phyloP scores from a whole-genome alignment of 1,140 invertebrate species.

The Anastrepha obliqua region DNA sequence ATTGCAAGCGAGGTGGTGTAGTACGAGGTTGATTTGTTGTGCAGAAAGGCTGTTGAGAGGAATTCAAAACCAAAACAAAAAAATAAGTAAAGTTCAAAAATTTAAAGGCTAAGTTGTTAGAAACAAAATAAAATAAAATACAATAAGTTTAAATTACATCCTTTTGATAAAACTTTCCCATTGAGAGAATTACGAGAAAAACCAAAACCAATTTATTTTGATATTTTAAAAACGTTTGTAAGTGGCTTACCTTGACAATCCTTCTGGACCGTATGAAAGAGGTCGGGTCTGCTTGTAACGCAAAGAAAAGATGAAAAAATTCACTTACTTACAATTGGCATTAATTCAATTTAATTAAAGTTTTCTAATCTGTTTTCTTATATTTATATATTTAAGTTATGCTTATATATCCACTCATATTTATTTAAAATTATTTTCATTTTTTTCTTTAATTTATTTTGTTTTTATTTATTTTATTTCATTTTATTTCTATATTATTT shows the following conservation, averaged over 20 bases:
- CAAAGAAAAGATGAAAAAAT: slow-evolving; percentile 46
- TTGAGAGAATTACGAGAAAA: no score
- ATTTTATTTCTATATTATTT: no score
- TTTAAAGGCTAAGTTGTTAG: background rate
- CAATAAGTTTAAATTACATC: background rate
- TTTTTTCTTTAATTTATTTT: background rate
- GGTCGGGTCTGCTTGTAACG: slow-evolving; percentile 77
- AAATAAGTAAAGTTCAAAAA: no score
- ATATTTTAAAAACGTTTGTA: no score
- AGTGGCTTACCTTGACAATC: slow-evolving; percentile 69
- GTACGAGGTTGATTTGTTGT: background rate
- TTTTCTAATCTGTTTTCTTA: background rate
- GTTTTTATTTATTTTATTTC: no score
- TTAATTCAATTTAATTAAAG: background rate
- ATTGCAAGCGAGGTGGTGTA: background rate
- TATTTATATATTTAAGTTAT: no score
- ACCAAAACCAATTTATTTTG: no score
- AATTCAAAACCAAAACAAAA: slow-evolving; percentile 5
- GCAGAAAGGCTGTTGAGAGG: background rate
- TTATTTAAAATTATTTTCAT: background rate
- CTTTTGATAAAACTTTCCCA: no score
- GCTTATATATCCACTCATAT: no score
- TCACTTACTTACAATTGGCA: background rate
- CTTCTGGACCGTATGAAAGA: slow-evolving; percentile 76
- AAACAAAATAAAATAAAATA: background rate